Evolutionary conservation across 2,113 vertebrate species (phyloP), one percentile per base, ranked within the genome.

Genomic region (Fulica atra): DNA sequence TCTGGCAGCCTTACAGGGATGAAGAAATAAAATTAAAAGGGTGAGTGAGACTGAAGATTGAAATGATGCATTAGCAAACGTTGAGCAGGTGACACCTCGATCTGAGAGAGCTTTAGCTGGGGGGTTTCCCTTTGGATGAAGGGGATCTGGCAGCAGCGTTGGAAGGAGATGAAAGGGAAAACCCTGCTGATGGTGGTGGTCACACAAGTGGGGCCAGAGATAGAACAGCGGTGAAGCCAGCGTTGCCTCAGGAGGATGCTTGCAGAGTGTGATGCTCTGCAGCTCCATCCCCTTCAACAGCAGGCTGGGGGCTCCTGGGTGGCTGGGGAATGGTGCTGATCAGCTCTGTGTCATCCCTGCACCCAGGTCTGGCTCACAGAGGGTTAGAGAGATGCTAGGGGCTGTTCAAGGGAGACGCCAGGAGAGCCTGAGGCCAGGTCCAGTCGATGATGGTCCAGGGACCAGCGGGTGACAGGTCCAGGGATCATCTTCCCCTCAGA

Each of bases 21-120:
- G 26, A 69, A 56, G 19, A 89, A 72, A 5, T 48, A 24, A 83
- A 92, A 66, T 28, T 0, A 54, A 81, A 72, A 74, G 46, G 5
- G 33, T 79, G 84, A 7, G 13, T 69, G 79, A 92, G 68, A 33
- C 15, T 31, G 86, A 71, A 89, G 86, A 79, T 66, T 66, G 72
- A 91, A 93, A 44, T 59, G 92, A 50, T 46, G 61, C 35, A 16
- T 50, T 77, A 60, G 69, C 74, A 93, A 92, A 70, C 46, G 61
- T 36, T 46, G 77, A 93, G 77, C 59, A 68, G 85, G 44, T 28
- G 42, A 83, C 60, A 76, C 59, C 90, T 70, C 0, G 1, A 36
- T 50, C 56, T 28, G 56, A 71, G 70, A 42, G 26, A 54, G 36
- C 31, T 72, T 51, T 56, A 59, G 65, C 77, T 5, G 36, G 31